Evolutionary conservation across 2,797 vertebrate species (phyloP).

Genomic region (Propithecus deckenii): DNA sequence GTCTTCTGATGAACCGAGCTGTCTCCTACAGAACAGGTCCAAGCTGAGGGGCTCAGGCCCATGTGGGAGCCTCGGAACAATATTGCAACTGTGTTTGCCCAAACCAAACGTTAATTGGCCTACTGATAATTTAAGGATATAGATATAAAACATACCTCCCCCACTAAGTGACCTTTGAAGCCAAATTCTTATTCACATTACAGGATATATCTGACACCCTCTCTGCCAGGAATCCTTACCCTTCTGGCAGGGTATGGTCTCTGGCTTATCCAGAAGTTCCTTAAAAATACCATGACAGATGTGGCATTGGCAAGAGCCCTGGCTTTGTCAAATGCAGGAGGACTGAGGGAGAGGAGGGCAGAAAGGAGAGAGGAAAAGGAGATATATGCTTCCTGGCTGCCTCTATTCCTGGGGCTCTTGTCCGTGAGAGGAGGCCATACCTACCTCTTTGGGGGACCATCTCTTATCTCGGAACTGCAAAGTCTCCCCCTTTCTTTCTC

Average conservation of each 20-base stretch:
- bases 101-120: not conserved
- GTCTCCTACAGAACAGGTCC: not conserved
- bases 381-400: not conserved
- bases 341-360: rapidly evolving
- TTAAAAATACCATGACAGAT: not conserved
- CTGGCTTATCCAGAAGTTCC: not conserved
- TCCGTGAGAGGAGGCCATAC: not conserved
- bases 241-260: not conserved
- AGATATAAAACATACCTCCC: not conserved
- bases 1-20: not conserved
- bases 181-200: not conserved
- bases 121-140: not conserved
- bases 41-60: not conserved
- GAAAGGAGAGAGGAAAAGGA: not conserved
- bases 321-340: not conserved
- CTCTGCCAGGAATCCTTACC: not conserved
- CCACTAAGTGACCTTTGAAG: not conserved
- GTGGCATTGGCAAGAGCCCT: not conserved
- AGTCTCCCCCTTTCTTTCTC: not conserved
- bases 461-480: not conserved
- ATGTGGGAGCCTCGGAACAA: not conserved
- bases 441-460: not conserved
- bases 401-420: not conserved
- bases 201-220: not conserved
- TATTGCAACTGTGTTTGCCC: not conserved